phyloP scores from a whole-genome alignment of 1,140 invertebrate genomes.

The Fopius arisanus region DNA sequence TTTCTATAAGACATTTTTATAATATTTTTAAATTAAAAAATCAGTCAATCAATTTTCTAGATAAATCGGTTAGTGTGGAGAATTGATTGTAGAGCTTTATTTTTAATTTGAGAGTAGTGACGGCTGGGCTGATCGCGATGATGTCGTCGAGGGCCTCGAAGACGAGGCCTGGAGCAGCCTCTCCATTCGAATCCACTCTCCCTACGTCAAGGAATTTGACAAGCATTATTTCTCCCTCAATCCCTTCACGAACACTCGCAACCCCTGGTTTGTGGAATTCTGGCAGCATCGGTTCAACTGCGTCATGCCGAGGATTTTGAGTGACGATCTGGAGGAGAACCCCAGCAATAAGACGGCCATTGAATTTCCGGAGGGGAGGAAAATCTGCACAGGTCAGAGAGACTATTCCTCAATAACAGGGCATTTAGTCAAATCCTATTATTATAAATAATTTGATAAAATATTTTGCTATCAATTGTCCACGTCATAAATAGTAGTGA shows the following conservation, averaged over 20 bases:
- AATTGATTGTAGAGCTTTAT: too few relatives aligned
- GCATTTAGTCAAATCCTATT: too few relatives aligned
- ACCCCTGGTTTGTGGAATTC: slow-evolving; percentile 82
- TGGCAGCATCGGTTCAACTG: slow-evolving; percentile 79
- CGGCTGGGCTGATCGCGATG: slow-evolving; percentile 78
- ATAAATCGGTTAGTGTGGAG: too few relatives aligned
- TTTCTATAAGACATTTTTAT: too few relatives aligned
- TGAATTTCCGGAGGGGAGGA: slow-evolving; percentile 34
- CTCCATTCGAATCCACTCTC: slow-evolving; percentile 79
- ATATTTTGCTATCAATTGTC: too few relatives aligned
- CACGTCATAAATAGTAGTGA: too few relatives aligned
- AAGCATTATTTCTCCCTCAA: slow-evolving; percentile 74
- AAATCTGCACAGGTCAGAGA: slow-evolving; percentile 50
- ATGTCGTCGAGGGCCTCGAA: slow-evolving; percentile 76
- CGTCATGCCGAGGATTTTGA: slow-evolving; percentile 55
- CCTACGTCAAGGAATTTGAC: slow-evolving; percentile 74
- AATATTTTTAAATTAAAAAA: too few relatives aligned
- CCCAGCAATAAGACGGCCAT: slow-evolving; percentile 33
- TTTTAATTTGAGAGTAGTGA: slow-evolving; percentile 66
- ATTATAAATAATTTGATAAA: too few relatives aligned
- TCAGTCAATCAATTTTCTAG: too few relatives aligned
- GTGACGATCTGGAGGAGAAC: slow-evolving; percentile 14
- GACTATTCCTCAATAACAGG: too few relatives aligned
- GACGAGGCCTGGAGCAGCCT: slow-evolving; percentile 76
- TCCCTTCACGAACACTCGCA: slow-evolving; percentile 71